phyloP scores from a whole-genome alignment of 2,888 invertebrate genomes.

The Hartigia nigra region DNA sequence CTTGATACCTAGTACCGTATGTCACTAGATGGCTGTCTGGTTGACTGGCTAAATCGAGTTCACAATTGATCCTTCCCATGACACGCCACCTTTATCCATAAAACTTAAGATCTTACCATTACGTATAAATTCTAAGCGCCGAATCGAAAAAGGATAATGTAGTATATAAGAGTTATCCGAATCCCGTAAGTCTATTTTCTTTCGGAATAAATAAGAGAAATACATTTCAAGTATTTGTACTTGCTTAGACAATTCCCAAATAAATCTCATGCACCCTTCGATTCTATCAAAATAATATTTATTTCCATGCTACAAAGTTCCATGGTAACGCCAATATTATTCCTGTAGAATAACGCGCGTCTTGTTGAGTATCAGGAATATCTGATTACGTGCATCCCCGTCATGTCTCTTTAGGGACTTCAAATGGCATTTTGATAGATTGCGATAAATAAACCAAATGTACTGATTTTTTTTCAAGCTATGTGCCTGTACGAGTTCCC shows the following conservation, averaged over 20 bases:
- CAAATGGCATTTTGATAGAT: slow-evolving; percentile 34
- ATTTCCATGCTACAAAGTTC: neutral
- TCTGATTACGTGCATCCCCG: neutral
- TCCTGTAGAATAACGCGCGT: neutral
- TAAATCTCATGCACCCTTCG: neutral
- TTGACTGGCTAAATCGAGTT: slow-evolving; percentile 58
- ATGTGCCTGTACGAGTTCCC: neutral
- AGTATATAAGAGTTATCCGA: slow-evolving; percentile 7
- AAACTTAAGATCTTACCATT: neutral
- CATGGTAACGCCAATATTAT: neutral
- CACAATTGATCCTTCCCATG: slow-evolving; percentile 56
- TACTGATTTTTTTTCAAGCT: slow-evolving; percentile 31
- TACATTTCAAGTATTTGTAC: neutral
- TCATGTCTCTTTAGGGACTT: neutral
- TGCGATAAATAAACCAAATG: slow-evolving; percentile 40
- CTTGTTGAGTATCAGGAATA: neutral
- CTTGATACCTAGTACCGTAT: slow-evolving; percentile 57
- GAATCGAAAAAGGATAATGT: slow-evolving; percentile 29
- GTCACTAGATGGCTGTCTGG: slow-evolving; percentile 47
- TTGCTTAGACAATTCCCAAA: neutral
- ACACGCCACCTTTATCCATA: slow-evolving; percentile 37
- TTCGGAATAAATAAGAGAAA: neutral
- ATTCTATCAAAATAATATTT: neutral
- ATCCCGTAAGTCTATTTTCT: neutral
- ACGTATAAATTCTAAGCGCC: slow-evolving; percentile 14